Percentiles rank a stretch among this genome's conserved stretches.
phyloP scores from a whole-genome alignment of 1,140 invertebrate genomes.

The Samia ricini region DNA sequence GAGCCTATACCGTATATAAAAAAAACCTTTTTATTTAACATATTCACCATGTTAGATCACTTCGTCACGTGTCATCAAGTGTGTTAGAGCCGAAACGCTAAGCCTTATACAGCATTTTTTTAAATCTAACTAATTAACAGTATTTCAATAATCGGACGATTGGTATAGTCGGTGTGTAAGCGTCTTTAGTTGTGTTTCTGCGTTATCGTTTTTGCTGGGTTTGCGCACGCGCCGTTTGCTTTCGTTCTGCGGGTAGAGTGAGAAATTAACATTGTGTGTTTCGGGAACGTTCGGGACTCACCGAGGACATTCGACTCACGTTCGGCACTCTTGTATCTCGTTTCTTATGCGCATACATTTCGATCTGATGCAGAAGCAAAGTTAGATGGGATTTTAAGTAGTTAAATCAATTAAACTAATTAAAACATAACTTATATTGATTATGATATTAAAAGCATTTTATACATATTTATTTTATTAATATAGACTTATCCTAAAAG shows the following conservation, averaged over 20 bases:
- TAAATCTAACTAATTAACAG: no score
- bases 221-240: constrained; percentile 43
- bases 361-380: not conserved
- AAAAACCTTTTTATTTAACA: no score
- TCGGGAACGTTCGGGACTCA: not conserved
- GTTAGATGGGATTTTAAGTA: not conserved
- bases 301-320: not conserved
- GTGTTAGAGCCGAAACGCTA: no score
- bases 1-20: no score
- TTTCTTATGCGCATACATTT: constrained; percentile 5
- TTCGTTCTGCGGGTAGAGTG: constrained; percentile 31
- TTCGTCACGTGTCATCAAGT: no score
- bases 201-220: constrained; percentile 5
- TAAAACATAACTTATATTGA: no score
- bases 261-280: constrained; percentile 45
- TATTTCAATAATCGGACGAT: not conserved
- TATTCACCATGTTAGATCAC: no score
- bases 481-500: not conserved
- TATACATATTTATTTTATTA: not conserved
- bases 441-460: no score
- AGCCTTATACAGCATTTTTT: no score
- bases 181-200: not conserved
- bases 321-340: not conserved
- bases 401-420: not conserved
- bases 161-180: not conserved